Percentiles rank a stretch among this genome's conserved stretches.
These are phyloP conservation scores for Drosophila austrosaltans DNA, from an alignment of 2,888 invertebrate genomes.

Conservation along the genomic window DNA sequence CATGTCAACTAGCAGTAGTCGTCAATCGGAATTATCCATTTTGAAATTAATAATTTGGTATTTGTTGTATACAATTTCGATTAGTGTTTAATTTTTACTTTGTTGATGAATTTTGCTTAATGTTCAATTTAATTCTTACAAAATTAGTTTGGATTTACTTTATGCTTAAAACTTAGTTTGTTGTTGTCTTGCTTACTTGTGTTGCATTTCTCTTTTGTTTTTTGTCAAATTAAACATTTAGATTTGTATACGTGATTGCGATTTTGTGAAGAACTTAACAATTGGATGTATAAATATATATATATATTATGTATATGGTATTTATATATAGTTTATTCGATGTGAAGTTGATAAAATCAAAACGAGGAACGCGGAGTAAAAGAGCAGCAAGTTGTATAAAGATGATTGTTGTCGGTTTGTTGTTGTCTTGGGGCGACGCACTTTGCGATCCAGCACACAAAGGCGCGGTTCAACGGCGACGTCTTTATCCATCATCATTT, in stretches of 20 bases:
- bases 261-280: slow-evolving; percentile 50
- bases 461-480: slow-evolving; percentile 39
- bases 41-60: slow-evolving; percentile 8
- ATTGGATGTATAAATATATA: slow-evolving; percentile 24
- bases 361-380: slow-evolving; percentile 61
- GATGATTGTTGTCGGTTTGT: slow-evolving; percentile 30
- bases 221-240: slow-evolving; percentile 11
- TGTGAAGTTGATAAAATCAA: slow-evolving; percentile 67
- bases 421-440: slow-evolving; percentile 27
- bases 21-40: neutral
- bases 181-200: slow-evolving; percentile 26
- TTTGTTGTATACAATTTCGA: slow-evolving; percentile 18
- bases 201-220: slow-evolving; percentile 12
- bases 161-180: slow-evolving; percentile 48
- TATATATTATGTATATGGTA: slow-evolving; percentile 45
- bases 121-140: slow-evolving; percentile 40
- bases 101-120: slow-evolving; percentile 15
- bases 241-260: slow-evolving; percentile 21
- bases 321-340: slow-evolving; percentile 72
- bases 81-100: slow-evolving; percentile 10
- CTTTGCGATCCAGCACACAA: slow-evolving; percentile 53
- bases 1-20: neutral
- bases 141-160: slow-evolving; percentile 39
- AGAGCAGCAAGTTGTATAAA: slow-evolving; percentile 45
- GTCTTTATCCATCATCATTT: slow-evolving; percentile 72